Percentiles rank a stretch among this genome's conserved stretches.
These are phyloP conservation scores for Staurois parvus DNA, from an alignment of 2,797 vertebrate genomes.

Conservation along the genomic window DNA sequence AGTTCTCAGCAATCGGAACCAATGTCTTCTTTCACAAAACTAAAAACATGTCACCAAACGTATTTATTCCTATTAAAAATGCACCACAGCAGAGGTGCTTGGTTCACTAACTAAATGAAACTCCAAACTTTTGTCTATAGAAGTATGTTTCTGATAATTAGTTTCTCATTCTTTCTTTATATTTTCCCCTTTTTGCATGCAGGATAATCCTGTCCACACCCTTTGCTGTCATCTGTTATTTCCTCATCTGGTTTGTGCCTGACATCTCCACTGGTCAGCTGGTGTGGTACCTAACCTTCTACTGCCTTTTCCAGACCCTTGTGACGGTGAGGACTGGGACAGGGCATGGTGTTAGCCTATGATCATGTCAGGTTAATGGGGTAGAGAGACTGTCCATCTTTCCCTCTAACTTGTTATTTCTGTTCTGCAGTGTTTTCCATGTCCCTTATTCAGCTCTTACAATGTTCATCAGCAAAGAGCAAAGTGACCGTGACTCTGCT, in stretches of 20 bases:
- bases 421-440: constrained; percentile 88
- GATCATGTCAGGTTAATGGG: background rate
- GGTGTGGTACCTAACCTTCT: constrained; percentile 92
- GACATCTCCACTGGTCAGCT: constrained; percentile 82
- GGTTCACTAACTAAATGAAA: too few relatives aligned
- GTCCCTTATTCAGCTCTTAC: constrained; percentile 96
- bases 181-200: constrained; percentile 43
- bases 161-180: background rate
- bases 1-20: too few relatives aligned
- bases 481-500: constrained; percentile 92
- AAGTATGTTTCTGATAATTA: background rate
- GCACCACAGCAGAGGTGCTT: too few relatives aligned
- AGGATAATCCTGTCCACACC: constrained; percentile 93
- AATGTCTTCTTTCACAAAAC: too few relatives aligned
- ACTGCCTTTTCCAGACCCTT: constrained; percentile 93
- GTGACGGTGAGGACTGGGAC: constrained; percentile 83
- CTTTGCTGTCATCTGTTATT: constrained; percentile 86
- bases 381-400: background rate
- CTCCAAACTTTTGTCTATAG: too few relatives aligned
- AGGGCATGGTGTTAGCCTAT: background rate
- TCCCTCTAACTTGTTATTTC: constrained; percentile 25
- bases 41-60: too few relatives aligned
- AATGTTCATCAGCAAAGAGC: constrained; percentile 95
- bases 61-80: too few relatives aligned
- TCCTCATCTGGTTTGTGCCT: constrained; percentile 93